Conservation (phyloP, 2,888 invertebrate genomes). For the Griposia aprilina region DNA sequence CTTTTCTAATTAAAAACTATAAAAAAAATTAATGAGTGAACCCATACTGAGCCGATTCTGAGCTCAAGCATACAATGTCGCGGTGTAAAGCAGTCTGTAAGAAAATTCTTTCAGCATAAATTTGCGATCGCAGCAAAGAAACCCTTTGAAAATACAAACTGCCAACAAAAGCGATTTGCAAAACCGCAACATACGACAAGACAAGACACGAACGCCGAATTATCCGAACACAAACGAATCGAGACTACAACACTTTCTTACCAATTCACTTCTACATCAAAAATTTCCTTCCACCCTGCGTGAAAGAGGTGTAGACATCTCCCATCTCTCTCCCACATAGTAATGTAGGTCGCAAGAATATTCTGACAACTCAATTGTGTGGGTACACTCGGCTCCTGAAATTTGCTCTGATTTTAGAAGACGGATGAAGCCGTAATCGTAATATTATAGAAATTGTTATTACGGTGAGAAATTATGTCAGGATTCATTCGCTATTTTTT, state of each 20-base stretch:
- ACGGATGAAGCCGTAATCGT: slow-evolving; percentile 34
- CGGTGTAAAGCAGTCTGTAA: background rate
- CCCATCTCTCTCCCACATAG: slow-evolving; percentile 33
- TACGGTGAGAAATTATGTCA: slow-evolving; percentile 20
- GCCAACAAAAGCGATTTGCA: slow-evolving; percentile 19
- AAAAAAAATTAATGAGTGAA: background rate
- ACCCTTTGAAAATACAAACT: slow-evolving; percentile 5
- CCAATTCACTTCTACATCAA: slow-evolving; percentile 67
- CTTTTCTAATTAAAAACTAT: background rate
- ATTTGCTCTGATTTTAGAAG: slow-evolving; percentile 39
- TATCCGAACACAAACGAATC: slow-evolving; percentile 50
- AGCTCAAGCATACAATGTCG: background rate
- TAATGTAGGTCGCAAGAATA: slow-evolving; percentile 68
- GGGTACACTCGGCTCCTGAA: slow-evolving; percentile 35
- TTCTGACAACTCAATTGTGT: slow-evolving; percentile 72
- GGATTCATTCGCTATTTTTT: background rate
- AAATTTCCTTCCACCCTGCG: slow-evolving; percentile 55
- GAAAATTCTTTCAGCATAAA: background rate
- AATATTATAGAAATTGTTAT: slow-evolving; percentile 37
- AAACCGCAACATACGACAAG: slow-evolving; percentile 38
- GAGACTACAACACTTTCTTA: slow-evolving; percentile 40
- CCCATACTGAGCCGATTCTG: background rate
- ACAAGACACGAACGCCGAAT: slow-evolving; percentile 34
- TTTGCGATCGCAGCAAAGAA: slow-evolving; percentile 9
- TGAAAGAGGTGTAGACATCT: slow-evolving; percentile 40